A percentile compares a stretch with the other conserved stretches of the same genome.
phyloP scores from a whole-genome alignment of 2,113 vertebrate species.

The Bettongia penicillata region DNA sequence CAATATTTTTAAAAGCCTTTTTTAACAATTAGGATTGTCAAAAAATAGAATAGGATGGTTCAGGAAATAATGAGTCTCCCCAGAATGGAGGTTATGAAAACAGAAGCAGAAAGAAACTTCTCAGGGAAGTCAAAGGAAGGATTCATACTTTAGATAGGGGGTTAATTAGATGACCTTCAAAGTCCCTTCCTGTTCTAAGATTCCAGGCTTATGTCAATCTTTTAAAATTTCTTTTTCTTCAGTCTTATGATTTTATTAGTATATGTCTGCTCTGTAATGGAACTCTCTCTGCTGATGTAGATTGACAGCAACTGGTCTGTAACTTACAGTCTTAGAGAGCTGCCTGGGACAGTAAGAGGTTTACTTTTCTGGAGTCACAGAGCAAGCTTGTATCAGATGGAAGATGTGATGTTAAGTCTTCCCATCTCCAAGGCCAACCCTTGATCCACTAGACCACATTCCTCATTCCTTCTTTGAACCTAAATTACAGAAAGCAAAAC shows the following conservation, averaged over 20 bases:
- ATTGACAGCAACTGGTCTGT: background rate
- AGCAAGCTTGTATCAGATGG: background rate
- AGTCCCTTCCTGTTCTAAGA: background rate
- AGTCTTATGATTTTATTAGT: background rate
- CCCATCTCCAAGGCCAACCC: background rate
- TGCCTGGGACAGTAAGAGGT: background rate
- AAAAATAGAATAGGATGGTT: background rate
- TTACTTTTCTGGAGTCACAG: background rate
- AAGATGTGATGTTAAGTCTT: background rate
- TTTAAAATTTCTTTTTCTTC: background rate
- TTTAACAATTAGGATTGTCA: background rate
- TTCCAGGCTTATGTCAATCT: background rate
- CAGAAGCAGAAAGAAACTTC: background rate
- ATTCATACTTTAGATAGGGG: background rate
- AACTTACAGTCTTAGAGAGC: background rate
- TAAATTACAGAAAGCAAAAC: background rate
- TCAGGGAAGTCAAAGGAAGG: background rate
- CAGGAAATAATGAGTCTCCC: background rate
- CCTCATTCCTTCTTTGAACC: background rate
- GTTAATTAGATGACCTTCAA: background rate
- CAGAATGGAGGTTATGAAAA: background rate
- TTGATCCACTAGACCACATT: background rate
- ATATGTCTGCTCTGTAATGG: background rate
- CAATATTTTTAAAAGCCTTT: background rate
- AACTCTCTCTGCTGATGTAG: background rate